Base-by-base conservation (phyloP, 1,140 invertebrate genomes). In the Latrodectus geometricus region DNA sequence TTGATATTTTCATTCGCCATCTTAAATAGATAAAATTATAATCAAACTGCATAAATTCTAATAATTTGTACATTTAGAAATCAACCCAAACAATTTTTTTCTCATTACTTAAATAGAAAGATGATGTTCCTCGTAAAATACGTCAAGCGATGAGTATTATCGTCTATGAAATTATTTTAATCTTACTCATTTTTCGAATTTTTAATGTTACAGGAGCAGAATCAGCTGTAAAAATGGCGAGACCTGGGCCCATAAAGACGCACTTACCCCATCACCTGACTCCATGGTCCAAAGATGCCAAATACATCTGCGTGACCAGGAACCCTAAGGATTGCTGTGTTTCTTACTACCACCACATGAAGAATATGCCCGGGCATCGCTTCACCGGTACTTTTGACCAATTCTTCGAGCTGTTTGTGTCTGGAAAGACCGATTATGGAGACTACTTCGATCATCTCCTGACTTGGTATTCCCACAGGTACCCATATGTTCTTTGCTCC, bases 191-290 rank as follows among this genome's bases (percentile, higher is more conserved):
- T 81, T 70, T 1, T 56, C 2, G n/a, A 54, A 52, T 0, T 49
- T 9, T 72, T n/a, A 8, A 15, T 23, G 5, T 23, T 8, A 5
- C 9, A 83, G 87, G 87, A 2, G 82, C 77, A 9, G 49, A 83
- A 76, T 70, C n/a, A 12, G 78, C 70, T 7, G 66, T 76, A 23
- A 23, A 49, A n/a, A 78, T 88, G 83, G 48, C 75, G 15, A 48
- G 61, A 20, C 72, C 82, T 15, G 65, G 65, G 8, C 14, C 79
- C 0, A 20, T 79, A 0, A 95, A 96, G 88, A 94, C 94, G 4
- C 88, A 88, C 21, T 54, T 88, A n/a, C 87, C 88, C 21, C 88
- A 56, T 21, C 70, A 88, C 61, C 61, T 81, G 75, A 66, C 96
- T 49, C 95, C 95, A 0, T 75, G 80, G n/a, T 83, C 70, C 8